phyloP scores from a whole-genome alignment of 1,140 invertebrate species.

The Neuroterus valhalla region DNA sequence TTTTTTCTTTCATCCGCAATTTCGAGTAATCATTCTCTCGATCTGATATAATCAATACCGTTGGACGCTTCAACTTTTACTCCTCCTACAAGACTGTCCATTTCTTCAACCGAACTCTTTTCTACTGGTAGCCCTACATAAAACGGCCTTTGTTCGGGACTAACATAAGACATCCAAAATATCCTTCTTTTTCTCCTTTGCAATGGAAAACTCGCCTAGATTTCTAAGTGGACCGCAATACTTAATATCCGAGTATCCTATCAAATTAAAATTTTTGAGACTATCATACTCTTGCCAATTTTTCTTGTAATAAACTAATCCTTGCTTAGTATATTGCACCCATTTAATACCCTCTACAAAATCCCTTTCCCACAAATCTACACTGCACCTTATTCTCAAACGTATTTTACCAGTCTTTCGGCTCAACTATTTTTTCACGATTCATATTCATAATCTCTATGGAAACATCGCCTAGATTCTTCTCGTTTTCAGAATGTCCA shows the following conservation, averaged over 20 bases:
- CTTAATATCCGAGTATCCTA: not conserved
- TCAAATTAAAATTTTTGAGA: not conserved
- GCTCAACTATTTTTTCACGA: not conserved
- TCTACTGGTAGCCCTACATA: no score
- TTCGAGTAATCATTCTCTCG: no score
- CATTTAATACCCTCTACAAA: conserved; percentile 7
- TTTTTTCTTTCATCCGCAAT: no score
- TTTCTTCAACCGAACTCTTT: no score
- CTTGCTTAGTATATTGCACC: not conserved
- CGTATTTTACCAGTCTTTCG: not conserved
- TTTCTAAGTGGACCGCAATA: not conserved
- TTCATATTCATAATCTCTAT: conserved; percentile 43
- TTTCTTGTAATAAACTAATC: conserved; percentile 7
- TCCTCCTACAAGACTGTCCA: no score
- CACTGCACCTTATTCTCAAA: not conserved
- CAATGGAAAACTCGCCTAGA: not conserved
- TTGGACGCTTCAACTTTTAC: no score
- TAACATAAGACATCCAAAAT: not conserved
- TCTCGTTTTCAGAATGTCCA: conserved; percentile 60
- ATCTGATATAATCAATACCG: no score
- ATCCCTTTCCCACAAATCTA: not conserved
- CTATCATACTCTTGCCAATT: not conserved
- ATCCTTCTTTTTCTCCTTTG: conserved; percentile 6
- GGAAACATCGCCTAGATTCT: conserved; percentile 50
- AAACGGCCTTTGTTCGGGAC: no score